These are phyloP conservation scores for Aphidius gifuensis DNA, from an alignment of 1,140 invertebrate genomes.

Conservation along the genomic window DNA sequence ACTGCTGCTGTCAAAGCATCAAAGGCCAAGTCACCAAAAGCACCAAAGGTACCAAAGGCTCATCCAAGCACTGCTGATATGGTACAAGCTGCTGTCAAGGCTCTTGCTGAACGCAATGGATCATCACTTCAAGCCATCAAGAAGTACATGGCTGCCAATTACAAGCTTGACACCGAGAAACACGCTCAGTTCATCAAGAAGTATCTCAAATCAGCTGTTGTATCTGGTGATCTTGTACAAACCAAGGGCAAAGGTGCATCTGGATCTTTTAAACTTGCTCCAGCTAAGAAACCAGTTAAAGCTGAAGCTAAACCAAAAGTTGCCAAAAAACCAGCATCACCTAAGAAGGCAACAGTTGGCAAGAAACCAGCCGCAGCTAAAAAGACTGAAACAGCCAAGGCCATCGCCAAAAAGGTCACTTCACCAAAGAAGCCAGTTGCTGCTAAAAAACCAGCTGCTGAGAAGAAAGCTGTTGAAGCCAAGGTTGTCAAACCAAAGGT, in stretches of 20 bases:
- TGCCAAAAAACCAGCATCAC: background rate
- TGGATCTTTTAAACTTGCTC: conserved; percentile 17
- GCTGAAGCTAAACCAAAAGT: background rate
- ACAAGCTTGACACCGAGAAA: conserved; percentile 60
- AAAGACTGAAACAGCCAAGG: background rate
- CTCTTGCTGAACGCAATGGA: conserved; percentile 61
- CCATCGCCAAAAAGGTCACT: background rate
- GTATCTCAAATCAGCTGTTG: conserved; percentile 59
- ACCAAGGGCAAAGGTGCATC: conserved; percentile 45
- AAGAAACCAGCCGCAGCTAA: conserved; percentile 2
- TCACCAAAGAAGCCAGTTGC: background rate
- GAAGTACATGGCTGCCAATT: conserved; percentile 60
- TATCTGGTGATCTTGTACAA: conserved; percentile 57
- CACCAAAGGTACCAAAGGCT: conserved; percentile 43
- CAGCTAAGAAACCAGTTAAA: background rate
- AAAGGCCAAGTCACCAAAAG: conserved; percentile 30
- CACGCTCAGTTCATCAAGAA: conserved; percentile 61
- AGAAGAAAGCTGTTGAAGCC: background rate
- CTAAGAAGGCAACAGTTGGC: conserved; percentile 7
- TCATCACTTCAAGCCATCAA: conserved; percentile 64
- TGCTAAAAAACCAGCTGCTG: conserved; percentile 2
- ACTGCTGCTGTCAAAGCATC: conserved; percentile 30
- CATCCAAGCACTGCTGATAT: conserved; percentile 57
- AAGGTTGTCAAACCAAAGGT: conserved; percentile 3
- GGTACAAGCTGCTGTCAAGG: conserved; percentile 60